Percentiles rank a stretch among this genome's conserved stretches.
Conservation (phyloP, 1,140 invertebrate species). For the Rhyacophila brunnea region DNA sequence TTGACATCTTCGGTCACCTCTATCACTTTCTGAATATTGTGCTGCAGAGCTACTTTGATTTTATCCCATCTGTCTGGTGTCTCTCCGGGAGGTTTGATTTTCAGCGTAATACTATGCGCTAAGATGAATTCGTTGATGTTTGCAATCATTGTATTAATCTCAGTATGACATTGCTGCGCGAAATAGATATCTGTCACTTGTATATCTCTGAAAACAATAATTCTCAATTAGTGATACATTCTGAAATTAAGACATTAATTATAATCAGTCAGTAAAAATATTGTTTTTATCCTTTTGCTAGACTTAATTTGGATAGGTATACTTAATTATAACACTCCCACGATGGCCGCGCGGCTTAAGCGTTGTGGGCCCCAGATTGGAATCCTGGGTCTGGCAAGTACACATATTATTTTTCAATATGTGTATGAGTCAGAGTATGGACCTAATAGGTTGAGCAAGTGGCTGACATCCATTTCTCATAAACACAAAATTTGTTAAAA, state of each 20-base stretch:
- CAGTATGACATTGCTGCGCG: conserved; percentile 45
- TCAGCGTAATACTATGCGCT: conserved; percentile 53
- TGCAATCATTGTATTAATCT: conserved; percentile 27
- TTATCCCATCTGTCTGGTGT: conserved; percentile 54
- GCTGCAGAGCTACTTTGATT: conserved; percentile 50
- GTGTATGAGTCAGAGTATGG: too few relatives aligned
- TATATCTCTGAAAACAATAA: conserved; percentile 44
- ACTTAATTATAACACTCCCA: too few relatives aligned
- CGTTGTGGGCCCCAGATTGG: too few relatives aligned
- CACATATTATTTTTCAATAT: too few relatives aligned
- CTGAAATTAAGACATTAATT: conserved; percentile 1
- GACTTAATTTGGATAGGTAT: not conserved
- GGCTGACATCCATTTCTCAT: too few relatives aligned
- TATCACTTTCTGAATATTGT: conserved; percentile 50
- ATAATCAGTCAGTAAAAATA: not conserved
- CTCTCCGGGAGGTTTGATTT: conserved; percentile 52
- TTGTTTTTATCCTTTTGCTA: not conserved
- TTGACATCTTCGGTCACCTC: conserved; percentile 53
- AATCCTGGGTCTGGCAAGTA: too few relatives aligned
- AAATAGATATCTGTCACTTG: conserved; percentile 41
- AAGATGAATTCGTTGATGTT: conserved; percentile 54
- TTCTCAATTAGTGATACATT: not conserved
- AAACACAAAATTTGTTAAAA: too few relatives aligned
- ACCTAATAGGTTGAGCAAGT: too few relatives aligned
- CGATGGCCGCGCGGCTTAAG: too few relatives aligned